Base-by-base conservation (phyloP, 2,888 invertebrate genomes). In the Eupithecia inturbata region DNA sequence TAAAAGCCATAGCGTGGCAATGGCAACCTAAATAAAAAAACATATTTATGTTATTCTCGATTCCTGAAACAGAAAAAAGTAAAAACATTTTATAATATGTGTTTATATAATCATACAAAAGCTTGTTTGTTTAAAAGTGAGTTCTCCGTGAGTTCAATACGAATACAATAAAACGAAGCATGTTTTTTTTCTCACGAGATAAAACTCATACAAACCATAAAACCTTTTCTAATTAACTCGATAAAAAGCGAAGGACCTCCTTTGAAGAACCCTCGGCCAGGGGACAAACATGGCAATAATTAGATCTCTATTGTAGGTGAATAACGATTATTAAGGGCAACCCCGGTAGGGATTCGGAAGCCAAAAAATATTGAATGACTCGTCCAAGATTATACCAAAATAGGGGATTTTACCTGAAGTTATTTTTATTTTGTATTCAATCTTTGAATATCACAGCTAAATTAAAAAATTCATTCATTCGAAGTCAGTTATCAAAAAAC, bases 251-350 rank as follows among this genome's bases (percentile, higher is more conserved):
- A 60, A 76, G 62, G 45, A 68, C 78, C 79, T 71, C 81, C 83
- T 86, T 85, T 85, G 81, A 84, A 81, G 79, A 76, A 60, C 86
- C 84, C 84, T 83, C 81, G 84, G 85, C 83, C 67, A 77, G 78
- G 83, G 77, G 86, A 78, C 88, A 87, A 88, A 87, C 87, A 87
- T 87, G 87, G 82, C 82, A 84, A 84, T 91, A 90, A 91, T 91
- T 91, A 90, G 86, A 83, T 75, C 70, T 45, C 63, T 68, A 70
- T 67, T 75, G 72, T 57, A 75, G 67, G 70, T 72, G 41, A 64
- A 57, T 53, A 70, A 67, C 67, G 72, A 72, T 72, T 72, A 70
- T 72, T 75, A 70, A 67, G 70, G 70, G 69, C 22, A 53, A 39
- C 26, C 60, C 70, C 14, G 39, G 39, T 39, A 60, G 72, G 63